phyloP scores from a whole-genome alignment of 92 coral and sea anemone genomes.

The Umimayanthus kanabou region DNA sequence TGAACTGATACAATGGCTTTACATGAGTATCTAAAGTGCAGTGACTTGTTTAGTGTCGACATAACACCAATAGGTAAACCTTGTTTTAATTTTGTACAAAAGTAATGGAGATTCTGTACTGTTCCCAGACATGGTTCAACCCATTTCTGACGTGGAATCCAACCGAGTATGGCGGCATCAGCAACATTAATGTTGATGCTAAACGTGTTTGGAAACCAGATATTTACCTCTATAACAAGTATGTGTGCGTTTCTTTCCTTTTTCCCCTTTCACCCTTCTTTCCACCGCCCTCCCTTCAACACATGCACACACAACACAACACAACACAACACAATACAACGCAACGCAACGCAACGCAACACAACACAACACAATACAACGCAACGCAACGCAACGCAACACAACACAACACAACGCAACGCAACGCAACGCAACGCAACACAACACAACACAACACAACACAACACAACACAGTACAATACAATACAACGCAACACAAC shows the following conservation, averaged over 20 bases:
- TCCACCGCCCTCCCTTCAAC: background rate
- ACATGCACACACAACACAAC: background rate
- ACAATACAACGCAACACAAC: background rate
- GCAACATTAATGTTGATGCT: constrained; percentile 13
- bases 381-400: background rate
- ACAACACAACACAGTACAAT: background rate
- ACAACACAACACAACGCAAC: background rate
- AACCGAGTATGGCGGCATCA: constrained; percentile 10
- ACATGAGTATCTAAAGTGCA: too few relatives aligned
- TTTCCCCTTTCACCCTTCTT: too few relatives aligned
- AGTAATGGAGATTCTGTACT: background rate
- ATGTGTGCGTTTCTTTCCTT: background rate
- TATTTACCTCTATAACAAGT: constrained; percentile 20
- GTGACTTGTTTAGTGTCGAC: too few relatives aligned
- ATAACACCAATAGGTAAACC: too few relatives aligned
- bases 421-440: background rate
- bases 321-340: background rate
- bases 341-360: background rate
- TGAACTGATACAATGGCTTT: too few relatives aligned
- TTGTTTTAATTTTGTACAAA: background rate
- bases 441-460: background rate
- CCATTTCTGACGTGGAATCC: constrained; percentile 16
- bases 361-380: background rate
- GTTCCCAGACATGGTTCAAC: constrained; percentile 19
- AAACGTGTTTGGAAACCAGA: constrained; percentile 25